Base-by-base conservation (phyloP, 1,140 invertebrate species). In the Manduca sexta region DNA sequence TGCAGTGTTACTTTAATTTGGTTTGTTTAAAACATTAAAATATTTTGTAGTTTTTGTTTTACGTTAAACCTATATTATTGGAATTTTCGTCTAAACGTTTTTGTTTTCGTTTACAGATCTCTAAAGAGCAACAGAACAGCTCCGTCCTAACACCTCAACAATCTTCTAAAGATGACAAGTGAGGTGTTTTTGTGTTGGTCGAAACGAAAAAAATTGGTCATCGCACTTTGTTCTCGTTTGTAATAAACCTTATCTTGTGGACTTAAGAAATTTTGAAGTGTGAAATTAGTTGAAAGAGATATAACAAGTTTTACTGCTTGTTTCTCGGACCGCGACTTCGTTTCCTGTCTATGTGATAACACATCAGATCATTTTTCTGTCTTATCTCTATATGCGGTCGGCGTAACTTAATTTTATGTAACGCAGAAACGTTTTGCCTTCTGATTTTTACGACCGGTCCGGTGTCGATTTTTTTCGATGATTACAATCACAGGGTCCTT, bases 111-210 rank as follows among this genome's bases (percentile, higher is more conserved):
- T 5, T 61, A 66, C 49, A 61, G 41, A 50, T 56, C 49, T 8
- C 21, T 65, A 60, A 51, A 30, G 13, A 33, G 31, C 21, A 67
- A 62, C 61, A 68, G 59, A 54, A 35, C 8, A n/a, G 45, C 39
- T 42, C 52, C 37, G 46, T 39, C 52, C 50, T 42, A 66, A 76
- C 60, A 74, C 51, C 60, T 61, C 54, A 56, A 67, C 41, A 60
- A 53, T 56, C 52, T 41, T n/a, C n/a, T 49, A 50, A 54, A 43
- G 53, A 60, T 55, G 49, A 68, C 61, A 63, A 56, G 63, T 61
- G 52, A 77, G 59, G 69, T 71, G 70, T 60, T 77, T 79, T 79
- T 82, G 64, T 64, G 61, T 35, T 55, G 53, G 52, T 47, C 49
- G 48, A 60, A 37, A 65, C 46, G 62, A 69, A 74, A 66, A 66